Conservation (phyloP, 64 coral and sea anemone species). For the Montipora efflorescens region DNA sequence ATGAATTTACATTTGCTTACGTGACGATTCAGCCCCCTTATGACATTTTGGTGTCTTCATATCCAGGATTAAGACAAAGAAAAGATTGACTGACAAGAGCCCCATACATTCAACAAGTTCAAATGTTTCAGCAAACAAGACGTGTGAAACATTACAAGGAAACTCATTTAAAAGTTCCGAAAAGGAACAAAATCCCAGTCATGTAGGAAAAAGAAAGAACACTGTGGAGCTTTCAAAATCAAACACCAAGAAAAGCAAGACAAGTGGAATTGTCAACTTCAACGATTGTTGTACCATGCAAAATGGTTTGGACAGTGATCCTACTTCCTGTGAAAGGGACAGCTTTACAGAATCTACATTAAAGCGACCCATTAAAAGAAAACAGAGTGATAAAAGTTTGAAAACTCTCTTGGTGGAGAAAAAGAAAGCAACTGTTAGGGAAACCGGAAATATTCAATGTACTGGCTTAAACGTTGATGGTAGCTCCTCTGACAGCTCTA, state of each 20-base stretch:
- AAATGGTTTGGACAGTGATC: not conserved
- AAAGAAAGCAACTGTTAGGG: not conserved
- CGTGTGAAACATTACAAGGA: not conserved
- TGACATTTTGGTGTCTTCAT: not conserved
- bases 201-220: not conserved
- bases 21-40: too few relatives aligned
- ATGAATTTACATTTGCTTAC: too few relatives aligned
- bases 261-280: not conserved
- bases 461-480: not conserved
- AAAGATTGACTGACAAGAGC: not conserved
- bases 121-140: not conserved
- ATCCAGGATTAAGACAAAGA: not conserved
- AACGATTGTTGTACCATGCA: not conserved
- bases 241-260: conserved; percentile 5
- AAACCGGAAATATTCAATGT: not conserved
- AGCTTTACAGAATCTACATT: not conserved
- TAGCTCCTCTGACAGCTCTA: not conserved
- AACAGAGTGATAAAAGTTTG: not conserved
- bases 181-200: not conserved
- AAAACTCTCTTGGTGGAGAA: not conserved
- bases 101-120: not conserved
- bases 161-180: not conserved
- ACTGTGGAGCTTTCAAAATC: not conserved
- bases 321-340: not conserved
- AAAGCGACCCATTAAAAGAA: not conserved